Conservation (phyloP, 2,888 invertebrate species). For the Lasioglossum oenotherae region DNA sequence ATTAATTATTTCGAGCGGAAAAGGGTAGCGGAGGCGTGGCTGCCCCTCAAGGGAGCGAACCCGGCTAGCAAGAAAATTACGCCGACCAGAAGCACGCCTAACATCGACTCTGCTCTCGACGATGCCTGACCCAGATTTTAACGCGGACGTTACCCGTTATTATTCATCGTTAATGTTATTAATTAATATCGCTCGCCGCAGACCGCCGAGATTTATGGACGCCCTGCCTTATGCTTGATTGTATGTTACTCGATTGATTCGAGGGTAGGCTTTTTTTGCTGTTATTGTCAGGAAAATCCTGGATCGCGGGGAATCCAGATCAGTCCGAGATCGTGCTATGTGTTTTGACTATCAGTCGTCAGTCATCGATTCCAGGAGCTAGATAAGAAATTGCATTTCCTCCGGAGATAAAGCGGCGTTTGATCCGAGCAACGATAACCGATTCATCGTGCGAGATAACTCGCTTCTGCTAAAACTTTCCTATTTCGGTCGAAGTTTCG, state of each 20-base stretch:
- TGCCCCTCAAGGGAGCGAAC: constrained; percentile 33
- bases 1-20: constrained; percentile 77
- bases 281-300: not conserved
- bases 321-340: not conserved
- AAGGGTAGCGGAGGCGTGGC: constrained; percentile 57
- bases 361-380: not conserved
- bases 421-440: not conserved
- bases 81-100: not conserved
- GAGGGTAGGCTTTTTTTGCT: not conserved
- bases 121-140: constrained; percentile 49
- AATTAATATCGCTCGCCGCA: constrained; percentile 23
- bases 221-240: not conserved
- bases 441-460: not conserved
- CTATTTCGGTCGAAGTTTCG: not conserved
- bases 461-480: not conserved
- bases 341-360: not conserved
- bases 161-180: constrained; percentile 25
- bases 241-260: too few species aligned
- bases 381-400: not conserved
- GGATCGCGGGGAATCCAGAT: not conserved
- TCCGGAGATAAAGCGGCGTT: not conserved
- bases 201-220: constrained; percentile 3
- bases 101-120: constrained; percentile 8
- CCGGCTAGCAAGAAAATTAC: constrained; percentile 47
- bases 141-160: constrained; percentile 12